Evolutionary conservation across 2,113 vertebrate genomes (phyloP).

Genomic region (Periophthalmodon schlosseri): DNA sequence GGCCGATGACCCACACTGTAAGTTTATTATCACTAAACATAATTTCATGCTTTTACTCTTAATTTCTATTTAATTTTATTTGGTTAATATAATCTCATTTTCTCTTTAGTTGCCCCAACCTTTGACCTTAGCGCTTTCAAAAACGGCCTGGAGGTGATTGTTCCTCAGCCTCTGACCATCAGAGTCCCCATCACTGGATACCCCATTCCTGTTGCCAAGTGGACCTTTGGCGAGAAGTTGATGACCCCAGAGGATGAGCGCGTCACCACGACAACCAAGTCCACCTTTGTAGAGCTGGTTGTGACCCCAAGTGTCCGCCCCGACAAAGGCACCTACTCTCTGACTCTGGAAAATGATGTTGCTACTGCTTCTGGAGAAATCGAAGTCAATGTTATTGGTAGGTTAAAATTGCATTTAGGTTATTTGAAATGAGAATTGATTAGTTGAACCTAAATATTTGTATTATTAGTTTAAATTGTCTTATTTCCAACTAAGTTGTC

Average conservation of each 20-base stretch:
- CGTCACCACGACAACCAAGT: slow-evolving; percentile 83
- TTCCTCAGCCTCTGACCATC: slow-evolving; percentile 90
- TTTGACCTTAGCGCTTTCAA: slow-evolving; percentile 93
- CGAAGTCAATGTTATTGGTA: slow-evolving; percentile 96
- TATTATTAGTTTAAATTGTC: background rate
- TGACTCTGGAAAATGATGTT: slow-evolving; percentile 89
- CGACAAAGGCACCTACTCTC: slow-evolving; percentile 90
- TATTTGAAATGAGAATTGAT: background rate
- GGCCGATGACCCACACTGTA: slow-evolving; percentile 91
- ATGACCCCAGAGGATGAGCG: slow-evolving; percentile 82
- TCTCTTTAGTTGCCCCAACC: slow-evolving; percentile 82
- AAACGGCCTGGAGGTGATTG: slow-evolving; percentile 93
- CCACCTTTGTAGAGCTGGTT: slow-evolving; percentile 85
- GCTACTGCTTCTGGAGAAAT: slow-evolving; percentile 91
- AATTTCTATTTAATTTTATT: background rate
- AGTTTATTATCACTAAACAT: slow-evolving; percentile 19
- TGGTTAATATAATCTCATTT: slow-evolving; percentile 1
- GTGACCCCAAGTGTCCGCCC: slow-evolving; percentile 90
- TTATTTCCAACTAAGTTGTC: no score
- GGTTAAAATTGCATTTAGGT: slow-evolving; percentile 16
- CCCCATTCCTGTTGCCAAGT: slow-evolving; percentile 86
- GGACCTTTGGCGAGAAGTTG: slow-evolving; percentile 86
- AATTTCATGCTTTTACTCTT: background rate
- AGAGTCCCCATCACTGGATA: slow-evolving; percentile 91
- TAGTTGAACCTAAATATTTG: background rate